Conservation (phyloP, 2,797 vertebrate species). For the Triplophysa bombifrons region DNA sequence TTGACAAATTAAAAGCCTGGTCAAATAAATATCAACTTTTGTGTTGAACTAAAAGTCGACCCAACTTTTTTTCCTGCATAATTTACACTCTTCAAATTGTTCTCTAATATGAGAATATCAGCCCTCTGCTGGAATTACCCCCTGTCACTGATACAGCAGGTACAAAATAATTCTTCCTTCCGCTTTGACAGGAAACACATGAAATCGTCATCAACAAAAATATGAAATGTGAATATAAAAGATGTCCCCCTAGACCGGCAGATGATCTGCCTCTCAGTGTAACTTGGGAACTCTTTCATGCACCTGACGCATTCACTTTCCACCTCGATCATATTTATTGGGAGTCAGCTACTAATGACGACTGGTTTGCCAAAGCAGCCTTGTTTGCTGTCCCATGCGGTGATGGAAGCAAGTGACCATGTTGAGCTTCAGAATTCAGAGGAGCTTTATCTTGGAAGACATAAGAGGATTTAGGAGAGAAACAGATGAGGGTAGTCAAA, state of each 20-base stretch:
- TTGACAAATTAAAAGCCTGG: slow-evolving; percentile 31
- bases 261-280: slow-evolving; percentile 15
- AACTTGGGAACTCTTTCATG: slow-evolving; percentile 33
- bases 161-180: no score
- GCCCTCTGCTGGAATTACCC: no score
- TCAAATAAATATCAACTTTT: neutral
- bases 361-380: slow-evolving; percentile 55
- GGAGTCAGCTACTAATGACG: slow-evolving; percentile 38
- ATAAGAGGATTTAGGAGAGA: slow-evolving; percentile 44
- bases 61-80: no score
- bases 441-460: slow-evolving; percentile 21
- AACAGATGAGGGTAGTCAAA: slow-evolving; percentile 39
- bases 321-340: slow-evolving; percentile 57
- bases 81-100: no score
- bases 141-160: no score
- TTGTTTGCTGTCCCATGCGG: slow-evolving; percentile 41
- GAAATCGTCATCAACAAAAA: no score
- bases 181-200: no score
- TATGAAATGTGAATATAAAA: neutral
- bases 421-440: slow-evolving; percentile 27
- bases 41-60: no score
- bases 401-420: slow-evolving; percentile 18
- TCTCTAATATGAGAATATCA: no score
- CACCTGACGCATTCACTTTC: slow-evolving; percentile 30
- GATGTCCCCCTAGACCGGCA: neutral